Evolutionary conservation across 1,140 invertebrate genomes (phyloP), one percentile per base, ranked within the genome.

Genomic region (Mactra quadrangularis): DNA sequence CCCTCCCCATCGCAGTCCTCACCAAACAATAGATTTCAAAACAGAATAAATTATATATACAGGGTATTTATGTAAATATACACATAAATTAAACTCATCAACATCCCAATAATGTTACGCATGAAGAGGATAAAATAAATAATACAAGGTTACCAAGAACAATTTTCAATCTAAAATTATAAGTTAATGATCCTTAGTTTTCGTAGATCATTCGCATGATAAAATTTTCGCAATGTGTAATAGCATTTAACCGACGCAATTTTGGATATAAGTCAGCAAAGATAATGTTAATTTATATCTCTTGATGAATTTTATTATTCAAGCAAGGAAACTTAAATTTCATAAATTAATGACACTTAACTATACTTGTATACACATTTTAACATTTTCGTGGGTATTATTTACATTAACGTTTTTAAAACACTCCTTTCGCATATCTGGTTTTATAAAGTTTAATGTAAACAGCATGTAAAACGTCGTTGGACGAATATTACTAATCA

Each of bases 241-340:
- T 31, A 17, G 45, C 27, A 68, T 68, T 68, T 68, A 13, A 38
- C 59, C 11, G n/a, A 41, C 17, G 35, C 35, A 22, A 62, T 62
- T 62, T 62, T 6, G n/a, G 17, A 66, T 66, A 29, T 35, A 35
- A 31, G 45, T 6, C 27, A 6, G 29, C 38, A 68, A 13, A 68
- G 29, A 17, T 35, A 68, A 68, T 52, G 41, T 68, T 50, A 68
- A 68, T 68, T 68, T 68, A 68, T 68, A 47, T 47, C 64, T 29
- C 45, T 31, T 15, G 22, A 45, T 50, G 45, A 68, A 47, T 68
- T 68, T 38, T 41, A 68, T 68, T 68, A 68, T 68, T 68, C 64
- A 50, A 68, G 41, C 64, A 68, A 47, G 45, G 41, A 50, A 29
- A 38, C 45, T 68, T 68, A 50, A 68, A 68, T 47, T 68, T 68